Evolutionary conservation across 2,888 invertebrate genomes (phyloP).

Genomic region (Cylloceria caligata): DNA sequence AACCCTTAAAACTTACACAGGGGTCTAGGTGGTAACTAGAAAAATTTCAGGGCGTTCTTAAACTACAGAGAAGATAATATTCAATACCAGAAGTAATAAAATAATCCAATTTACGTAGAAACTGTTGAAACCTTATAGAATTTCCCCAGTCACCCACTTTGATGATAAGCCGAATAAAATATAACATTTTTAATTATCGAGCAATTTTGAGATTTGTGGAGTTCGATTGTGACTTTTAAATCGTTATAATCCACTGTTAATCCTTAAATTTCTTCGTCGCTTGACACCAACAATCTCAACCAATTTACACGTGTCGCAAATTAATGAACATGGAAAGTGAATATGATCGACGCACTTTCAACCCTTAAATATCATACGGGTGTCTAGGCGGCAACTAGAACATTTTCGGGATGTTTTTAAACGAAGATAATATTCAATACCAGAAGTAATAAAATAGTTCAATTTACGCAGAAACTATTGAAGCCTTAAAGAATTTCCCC

Average conservation of each 20-base stretch:
- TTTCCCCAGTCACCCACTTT: slow-evolving; percentile 28
- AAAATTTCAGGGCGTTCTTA: not conserved
- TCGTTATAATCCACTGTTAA: slow-evolving; percentile 7
- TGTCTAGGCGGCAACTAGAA: not conserved
- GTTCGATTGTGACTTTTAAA: not conserved
- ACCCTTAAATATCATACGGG: not conserved
- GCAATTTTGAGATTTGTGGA: slow-evolving; percentile 12
- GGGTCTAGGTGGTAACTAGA: not conserved
- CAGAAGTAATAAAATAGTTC: not conserved
- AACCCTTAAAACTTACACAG: not conserved
- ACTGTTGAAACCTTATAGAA: not conserved
- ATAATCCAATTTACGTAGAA: not conserved
- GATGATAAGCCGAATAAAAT: slow-evolving; percentile 68
- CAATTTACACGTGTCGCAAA: slow-evolving; percentile 37
- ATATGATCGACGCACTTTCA: not conserved
- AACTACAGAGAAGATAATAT: not conserved
- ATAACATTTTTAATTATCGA: slow-evolving; percentile 52
- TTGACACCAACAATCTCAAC: slow-evolving; percentile 5
- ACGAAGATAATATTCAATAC: not conserved
- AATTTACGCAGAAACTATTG: not conserved
- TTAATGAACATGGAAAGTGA: slow-evolving; percentile 35
- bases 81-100: not conserved
- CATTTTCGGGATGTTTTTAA: not conserved
- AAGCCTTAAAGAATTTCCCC: not conserved
- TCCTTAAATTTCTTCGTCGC: not conserved